Percentiles rank a stretch among this genome's conserved stretches.
phyloP scores from a whole-genome alignment of 2,888 invertebrate genomes.

The Temnothorax ravouxi region DNA sequence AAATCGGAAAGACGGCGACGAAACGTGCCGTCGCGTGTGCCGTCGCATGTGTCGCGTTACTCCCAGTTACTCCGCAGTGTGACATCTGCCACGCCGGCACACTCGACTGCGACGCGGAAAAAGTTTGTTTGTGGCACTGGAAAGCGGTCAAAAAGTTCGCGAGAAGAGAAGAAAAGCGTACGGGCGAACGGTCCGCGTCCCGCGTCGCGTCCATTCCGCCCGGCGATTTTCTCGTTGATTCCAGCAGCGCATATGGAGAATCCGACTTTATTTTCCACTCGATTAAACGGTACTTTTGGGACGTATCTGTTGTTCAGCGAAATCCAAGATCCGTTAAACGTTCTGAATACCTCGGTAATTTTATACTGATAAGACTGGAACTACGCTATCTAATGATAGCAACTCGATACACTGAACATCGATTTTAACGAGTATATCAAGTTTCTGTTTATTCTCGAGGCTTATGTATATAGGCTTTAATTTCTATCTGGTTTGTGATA shows the following conservation, averaged over 20 bases:
- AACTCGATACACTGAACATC: not conserved
- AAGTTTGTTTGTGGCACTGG: conserved; percentile 41
- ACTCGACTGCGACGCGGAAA: not conserved
- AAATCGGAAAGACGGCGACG: conserved; percentile 29
- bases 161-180: not conserved
- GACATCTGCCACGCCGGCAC: conserved; percentile 28
- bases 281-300: not conserved
- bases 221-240: conserved; percentile 24
- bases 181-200: not conserved
- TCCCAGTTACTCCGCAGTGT: not conserved
- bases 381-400: not conserved
- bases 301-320: not conserved
- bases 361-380: not conserved
- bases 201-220: not conserved
- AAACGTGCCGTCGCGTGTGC: conserved; percentile 1
- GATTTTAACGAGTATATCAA: not conserved
- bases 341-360: not conserved
- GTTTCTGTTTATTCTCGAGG: not conserved
- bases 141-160: not conserved
- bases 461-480: not conserved
- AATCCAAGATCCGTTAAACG: not conserved
- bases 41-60: not conserved
- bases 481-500: not conserved
- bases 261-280: not conserved
- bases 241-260: not conserved